Conservation (phyloP, 2,113 vertebrate species). For the Embiotoca jacksoni region DNA sequence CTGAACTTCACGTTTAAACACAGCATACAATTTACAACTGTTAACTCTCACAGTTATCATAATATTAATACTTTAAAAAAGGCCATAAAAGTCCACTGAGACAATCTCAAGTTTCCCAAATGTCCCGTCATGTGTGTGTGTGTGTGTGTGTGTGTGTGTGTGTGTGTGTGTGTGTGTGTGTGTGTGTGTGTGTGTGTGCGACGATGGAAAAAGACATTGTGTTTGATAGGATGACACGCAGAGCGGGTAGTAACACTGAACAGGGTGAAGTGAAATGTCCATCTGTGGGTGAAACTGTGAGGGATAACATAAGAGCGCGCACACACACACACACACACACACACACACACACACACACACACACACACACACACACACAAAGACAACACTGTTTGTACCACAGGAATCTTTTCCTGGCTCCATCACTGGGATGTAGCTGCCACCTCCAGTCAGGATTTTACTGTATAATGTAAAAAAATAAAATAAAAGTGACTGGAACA, state of each 20-base stretch:
- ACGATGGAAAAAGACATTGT: constrained; percentile 38
- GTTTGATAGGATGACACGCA: constrained; percentile 50
- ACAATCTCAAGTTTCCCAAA: constrained; percentile 45
- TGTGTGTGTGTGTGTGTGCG: not conserved
- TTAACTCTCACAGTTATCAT: constrained; percentile 47
- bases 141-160: not conserved
- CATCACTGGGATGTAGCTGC: constrained; percentile 54
- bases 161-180: not conserved
- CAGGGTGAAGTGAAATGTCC: constrained; percentile 47
- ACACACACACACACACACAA: constrained; percentile 60
- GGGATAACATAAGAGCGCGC: constrained; percentile 36
- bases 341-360: constrained; percentile 51
- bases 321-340: constrained; percentile 52
- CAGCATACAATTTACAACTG: constrained; percentile 44
- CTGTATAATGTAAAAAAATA: not conserved
- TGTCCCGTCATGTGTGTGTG: not conserved
- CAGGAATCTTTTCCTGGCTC: constrained; percentile 61
- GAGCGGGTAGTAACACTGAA: constrained; percentile 46
- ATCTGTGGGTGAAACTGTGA: constrained; percentile 50
- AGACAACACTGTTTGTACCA: constrained; percentile 66
- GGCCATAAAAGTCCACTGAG: constrained; percentile 41
- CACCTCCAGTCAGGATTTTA: constrained; percentile 57
- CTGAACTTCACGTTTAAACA: constrained; percentile 52
- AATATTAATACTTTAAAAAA: constrained; percentile 43
- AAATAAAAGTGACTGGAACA: not conserved